Conservation (phyloP, 2,113 vertebrate genomes). For the Eurypyga helias region DNA sequence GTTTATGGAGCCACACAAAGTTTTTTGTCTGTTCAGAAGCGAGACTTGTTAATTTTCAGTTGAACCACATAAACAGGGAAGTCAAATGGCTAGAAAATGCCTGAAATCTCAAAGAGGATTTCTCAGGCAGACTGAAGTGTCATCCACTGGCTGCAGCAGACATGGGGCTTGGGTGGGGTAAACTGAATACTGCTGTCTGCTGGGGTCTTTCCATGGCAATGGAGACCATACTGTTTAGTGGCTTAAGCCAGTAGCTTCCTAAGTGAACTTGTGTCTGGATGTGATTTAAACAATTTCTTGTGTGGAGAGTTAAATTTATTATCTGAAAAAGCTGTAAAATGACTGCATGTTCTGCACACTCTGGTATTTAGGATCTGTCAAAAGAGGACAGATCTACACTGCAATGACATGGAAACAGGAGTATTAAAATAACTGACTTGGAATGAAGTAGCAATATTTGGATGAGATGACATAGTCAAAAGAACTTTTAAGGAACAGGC, state of each 20-base stretch:
- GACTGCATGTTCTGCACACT: not conserved
- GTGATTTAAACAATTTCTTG: not conserved
- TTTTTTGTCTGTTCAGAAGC: not conserved
- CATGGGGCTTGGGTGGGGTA: not conserved
- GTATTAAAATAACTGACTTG: not conserved
- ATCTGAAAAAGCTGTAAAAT: not conserved
- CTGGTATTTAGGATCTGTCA: not conserved
- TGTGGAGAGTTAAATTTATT: conserved; percentile 5
- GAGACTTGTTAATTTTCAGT: not conserved
- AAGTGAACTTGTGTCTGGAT: not conserved
- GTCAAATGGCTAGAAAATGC: not conserved
- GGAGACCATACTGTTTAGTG: not conserved
- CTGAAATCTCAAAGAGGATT: not conserved
- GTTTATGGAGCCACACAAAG: not conserved
- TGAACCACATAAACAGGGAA: not conserved
- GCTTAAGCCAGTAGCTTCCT: not conserved
- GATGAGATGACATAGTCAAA: not conserved
- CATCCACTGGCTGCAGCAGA: not conserved
- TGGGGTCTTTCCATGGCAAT: not conserved
- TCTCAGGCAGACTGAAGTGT: not conserved
- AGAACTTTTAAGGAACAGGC: not conserved
- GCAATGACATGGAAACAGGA: not conserved
- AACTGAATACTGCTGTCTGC: not conserved
- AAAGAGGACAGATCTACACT: not conserved
- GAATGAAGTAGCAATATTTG: not conserved